A percentile compares a stretch with the other conserved stretches of the same genome.
Conservation (phyloP, 2,888 invertebrate species). For the Pterobdella sp. region DNA sequence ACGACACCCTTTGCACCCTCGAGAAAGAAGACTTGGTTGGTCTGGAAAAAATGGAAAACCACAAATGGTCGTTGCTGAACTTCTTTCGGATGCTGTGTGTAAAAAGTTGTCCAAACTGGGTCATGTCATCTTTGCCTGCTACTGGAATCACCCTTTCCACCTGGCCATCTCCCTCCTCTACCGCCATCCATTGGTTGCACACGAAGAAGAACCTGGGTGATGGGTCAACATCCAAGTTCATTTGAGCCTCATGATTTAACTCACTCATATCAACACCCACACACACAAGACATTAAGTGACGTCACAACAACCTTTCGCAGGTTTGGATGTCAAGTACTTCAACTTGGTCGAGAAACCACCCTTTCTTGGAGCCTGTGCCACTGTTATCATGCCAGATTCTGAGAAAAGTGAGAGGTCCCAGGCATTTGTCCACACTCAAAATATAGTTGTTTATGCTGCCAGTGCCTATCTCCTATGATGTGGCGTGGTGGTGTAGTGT, state of each 20-base stretch:
- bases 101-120: slow-evolving; percentile 45
- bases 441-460: slow-evolving; percentile 49
- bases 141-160: slow-evolving; percentile 50
- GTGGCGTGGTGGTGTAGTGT: no score
- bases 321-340: slow-evolving; percentile 48
- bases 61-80: slow-evolving; percentile 50
- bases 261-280: not conserved
- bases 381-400: slow-evolving; percentile 51
- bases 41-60: slow-evolving; percentile 50
- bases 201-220: slow-evolving; percentile 50
- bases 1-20: slow-evolving; percentile 50
- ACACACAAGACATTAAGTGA: not conserved
- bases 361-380: slow-evolving; percentile 45
- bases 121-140: slow-evolving; percentile 47
- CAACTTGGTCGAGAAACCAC: slow-evolving; percentile 49
- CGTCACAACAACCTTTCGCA: slow-evolving; percentile 44
- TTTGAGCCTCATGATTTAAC: not conserved
- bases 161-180: slow-evolving; percentile 50
- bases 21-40: slow-evolving; percentile 49
- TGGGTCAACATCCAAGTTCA: not conserved
- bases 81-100: slow-evolving; percentile 48
- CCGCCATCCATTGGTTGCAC: slow-evolving; percentile 49
- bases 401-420: slow-evolving; percentile 46
- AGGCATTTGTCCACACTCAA: slow-evolving; percentile 46
- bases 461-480: slow-evolving; percentile 45